Base-by-base conservation (phyloP, 2,797 vertebrate species). In the Enteromius fasciolatus region DNA sequence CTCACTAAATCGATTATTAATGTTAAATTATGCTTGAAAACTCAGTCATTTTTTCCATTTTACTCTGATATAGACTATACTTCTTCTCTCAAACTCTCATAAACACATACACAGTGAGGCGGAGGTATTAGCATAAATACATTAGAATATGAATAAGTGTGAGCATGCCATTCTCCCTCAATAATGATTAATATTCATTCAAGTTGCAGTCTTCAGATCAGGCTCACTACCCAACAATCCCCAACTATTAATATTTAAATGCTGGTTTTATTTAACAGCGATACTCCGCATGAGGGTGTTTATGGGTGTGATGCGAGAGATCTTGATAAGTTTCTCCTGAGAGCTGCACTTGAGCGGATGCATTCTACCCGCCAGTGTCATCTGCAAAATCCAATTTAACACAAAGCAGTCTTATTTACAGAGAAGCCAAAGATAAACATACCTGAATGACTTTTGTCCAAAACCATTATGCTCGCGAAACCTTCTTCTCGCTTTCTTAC, bases 241-340 rank as follows among this genome's bases (percentile, higher is more conserved):
- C 83, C 82, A 85, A 78, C 87, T 88, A 90, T 90, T 89, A 88
- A 89, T 90, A 90, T 90, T 89, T 87, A 90, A 89, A 87, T 87
- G 86, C 86, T 87, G 87, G 86, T 89, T 89, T 89, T 85, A 86
- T 86, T 85, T 89, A 88, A 86, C 84, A 82, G 82, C 79, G 83
- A 87, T 88, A 81, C 72, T 86, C 69, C 46, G 83, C 80, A 75
- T 84, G 69, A 74, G 80, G 68, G 80, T 84, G 83, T 87, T 86
- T 87, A 84, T 81, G 87, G 84, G 82, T 83, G 80, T 84, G 85
- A 86, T 86, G 87, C 86, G 85, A 86, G 83, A 85, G 83, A 90
- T 88, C 86, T 87, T 81, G 85, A 88, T 88, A 87, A 88, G 88
- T 90, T 89, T 89, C 87, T 90, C 88, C 76, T 85, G 87, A 89